phyloP scores from a whole-genome alignment of 2,113 vertebrate species.

The Prunella fulvescens region DNA sequence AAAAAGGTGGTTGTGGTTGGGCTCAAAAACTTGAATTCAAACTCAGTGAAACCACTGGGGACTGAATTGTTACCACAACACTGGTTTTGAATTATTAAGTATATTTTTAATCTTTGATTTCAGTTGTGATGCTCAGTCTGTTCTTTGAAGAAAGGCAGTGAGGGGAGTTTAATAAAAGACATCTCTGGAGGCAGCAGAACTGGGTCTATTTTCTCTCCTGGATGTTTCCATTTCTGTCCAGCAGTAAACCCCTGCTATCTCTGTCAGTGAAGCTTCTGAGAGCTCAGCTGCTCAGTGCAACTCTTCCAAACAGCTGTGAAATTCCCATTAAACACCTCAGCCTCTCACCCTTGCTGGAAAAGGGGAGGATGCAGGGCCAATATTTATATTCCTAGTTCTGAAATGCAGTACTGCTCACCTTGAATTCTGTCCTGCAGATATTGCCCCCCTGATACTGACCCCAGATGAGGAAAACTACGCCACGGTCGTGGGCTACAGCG shows the following conservation, averaged over 20 bases:
- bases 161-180: not conserved
- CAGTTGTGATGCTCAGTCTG: not conserved
- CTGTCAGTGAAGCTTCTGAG: not conserved
- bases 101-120: not conserved
- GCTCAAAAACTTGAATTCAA: not conserved
- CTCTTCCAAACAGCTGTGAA: not conserved
- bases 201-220: not conserved
- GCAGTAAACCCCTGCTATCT: not conserved
- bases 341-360: not conserved
- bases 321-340: not conserved
- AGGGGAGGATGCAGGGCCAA: not conserved
- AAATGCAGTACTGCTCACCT: not conserved
- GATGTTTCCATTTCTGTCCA: not conserved
- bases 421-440: slow-evolving; percentile 71
- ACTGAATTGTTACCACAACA: not conserved
- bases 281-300: not conserved
- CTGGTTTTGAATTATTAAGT: not conserved
- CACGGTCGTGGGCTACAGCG: slow-evolving; percentile 77
- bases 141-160: not conserved
- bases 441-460: slow-evolving; percentile 87
- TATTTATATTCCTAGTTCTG: not conserved
- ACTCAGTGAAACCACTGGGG: not conserved
- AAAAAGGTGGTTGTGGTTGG: not conserved
- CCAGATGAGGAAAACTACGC: slow-evolving; percentile 79
- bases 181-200: not conserved